Evolutionary conservation across 2,888 invertebrate genomes (phyloP).

Genomic region (Alviniconcha strummeri): DNA sequence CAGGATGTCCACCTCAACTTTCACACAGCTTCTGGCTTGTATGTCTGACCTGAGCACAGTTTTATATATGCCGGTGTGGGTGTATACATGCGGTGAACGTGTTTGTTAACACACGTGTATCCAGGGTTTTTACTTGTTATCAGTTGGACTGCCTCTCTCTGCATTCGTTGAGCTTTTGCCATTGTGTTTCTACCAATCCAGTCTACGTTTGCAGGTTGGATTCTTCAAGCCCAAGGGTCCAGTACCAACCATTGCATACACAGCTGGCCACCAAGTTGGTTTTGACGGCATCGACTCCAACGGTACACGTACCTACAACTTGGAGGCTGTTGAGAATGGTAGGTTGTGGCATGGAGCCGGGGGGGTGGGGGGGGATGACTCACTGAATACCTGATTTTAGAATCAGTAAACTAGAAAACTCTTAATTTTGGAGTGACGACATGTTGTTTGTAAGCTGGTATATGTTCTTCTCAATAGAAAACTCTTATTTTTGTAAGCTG

Average conservation of each 20-base stretch:
- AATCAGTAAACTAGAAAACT: too few relatives aligned
- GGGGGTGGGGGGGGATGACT: too few relatives aligned
- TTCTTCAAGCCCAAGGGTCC: conserved; percentile 44
- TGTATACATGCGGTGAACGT: not conserved
- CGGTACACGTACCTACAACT: conserved; percentile 22
- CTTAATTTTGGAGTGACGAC: too few relatives aligned
- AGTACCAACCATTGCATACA: conserved; percentile 20
- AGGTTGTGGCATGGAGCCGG: not conserved
- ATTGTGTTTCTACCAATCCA: not conserved
- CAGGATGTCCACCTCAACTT: too few relatives aligned
- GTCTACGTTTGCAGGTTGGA: conserved; percentile 36
- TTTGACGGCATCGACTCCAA: conserved; percentile 26
- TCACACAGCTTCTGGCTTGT: too few relatives aligned
- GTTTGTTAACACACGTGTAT: not conserved
- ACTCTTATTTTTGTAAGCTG: too few relatives aligned
- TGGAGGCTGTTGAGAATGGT: conserved; percentile 27
- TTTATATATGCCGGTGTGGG: too few relatives aligned
- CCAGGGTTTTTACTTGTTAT: too few relatives aligned
- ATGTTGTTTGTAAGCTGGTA: too few relatives aligned
- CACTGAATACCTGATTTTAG: too few relatives aligned
- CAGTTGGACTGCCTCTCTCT: not conserved
- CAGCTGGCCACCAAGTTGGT: conserved; percentile 28
- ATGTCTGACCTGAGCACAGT: too few relatives aligned
- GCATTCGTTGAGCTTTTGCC: not conserved
- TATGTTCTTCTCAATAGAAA: too few relatives aligned